Percentiles rank a stretch among this genome's conserved stretches.
phyloP scores from a whole-genome alignment of 2,888 invertebrate species.

The Drosophila bunnanda region DNA sequence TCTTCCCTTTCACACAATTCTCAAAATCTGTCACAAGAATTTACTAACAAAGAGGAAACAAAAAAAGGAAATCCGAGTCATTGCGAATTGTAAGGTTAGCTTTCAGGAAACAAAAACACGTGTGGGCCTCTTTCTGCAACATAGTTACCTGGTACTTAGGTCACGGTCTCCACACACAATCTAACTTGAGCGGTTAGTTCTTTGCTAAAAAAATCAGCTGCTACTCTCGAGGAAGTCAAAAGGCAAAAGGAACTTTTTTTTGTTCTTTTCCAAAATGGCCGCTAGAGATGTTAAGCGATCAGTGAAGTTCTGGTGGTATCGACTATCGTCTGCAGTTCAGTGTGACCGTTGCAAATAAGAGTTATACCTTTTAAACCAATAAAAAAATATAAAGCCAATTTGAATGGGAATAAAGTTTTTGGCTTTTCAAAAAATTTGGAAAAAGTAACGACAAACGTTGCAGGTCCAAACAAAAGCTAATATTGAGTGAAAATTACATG shows the following conservation, averaged over 20 bases:
- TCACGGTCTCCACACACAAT: neutral
- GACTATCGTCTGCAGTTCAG: constrained; percentile 3
- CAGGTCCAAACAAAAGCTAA: neutral
- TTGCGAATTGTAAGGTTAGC: constrained; percentile 15
- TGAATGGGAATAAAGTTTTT: neutral
- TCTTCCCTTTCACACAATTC: constrained; percentile 8
- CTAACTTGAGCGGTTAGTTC: neutral
- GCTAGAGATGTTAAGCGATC: constrained; percentile 11
- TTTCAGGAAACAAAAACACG: neutral
- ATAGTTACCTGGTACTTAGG: constrained; percentile 2
- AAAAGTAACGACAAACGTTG: neutral
- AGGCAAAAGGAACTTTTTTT: constrained; percentile 8
- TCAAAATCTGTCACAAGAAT: neutral
- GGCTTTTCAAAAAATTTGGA: neutral
- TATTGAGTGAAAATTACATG: neutral
- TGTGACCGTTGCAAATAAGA: neutral
- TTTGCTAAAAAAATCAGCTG: neutral
- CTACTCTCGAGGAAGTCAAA: constrained; percentile 1
- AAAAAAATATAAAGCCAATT: constrained; percentile 8
- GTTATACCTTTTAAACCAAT: neutral
- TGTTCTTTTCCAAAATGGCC: constrained; percentile 15
- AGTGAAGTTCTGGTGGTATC: neutral
- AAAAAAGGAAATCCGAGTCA: neutral
- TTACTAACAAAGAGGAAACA: neutral
- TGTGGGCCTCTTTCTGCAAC: neutral